Evolutionary conservation across 2,888 invertebrate species (phyloP).

Genomic region (Arge pagana): DNA sequence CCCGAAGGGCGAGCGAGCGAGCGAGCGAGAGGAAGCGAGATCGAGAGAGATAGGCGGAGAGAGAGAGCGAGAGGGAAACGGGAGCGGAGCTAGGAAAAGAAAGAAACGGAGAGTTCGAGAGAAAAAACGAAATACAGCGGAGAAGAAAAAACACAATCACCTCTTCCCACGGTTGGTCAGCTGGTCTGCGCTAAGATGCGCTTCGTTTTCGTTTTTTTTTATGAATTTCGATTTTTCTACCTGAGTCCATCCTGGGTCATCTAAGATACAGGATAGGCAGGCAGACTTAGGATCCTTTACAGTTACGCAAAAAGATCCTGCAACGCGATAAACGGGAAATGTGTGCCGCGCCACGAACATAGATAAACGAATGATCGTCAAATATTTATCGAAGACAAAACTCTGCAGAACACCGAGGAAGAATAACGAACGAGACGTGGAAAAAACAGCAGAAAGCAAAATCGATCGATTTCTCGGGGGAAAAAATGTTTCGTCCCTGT

Average conservation of each 20-base stretch:
- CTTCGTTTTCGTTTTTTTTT: slow-evolving; percentile 35
- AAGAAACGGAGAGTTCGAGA: no score
- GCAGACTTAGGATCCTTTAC: slow-evolving; percentile 41
- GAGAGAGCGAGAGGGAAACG: neutral
- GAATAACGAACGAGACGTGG: no score
- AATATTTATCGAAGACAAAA: slow-evolving; percentile 24
- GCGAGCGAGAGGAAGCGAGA: slow-evolving; percentile 3
- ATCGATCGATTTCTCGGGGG: no score
- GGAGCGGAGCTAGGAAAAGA: neutral
- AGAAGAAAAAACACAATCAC: slow-evolving; percentile 30
- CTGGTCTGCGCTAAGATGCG: slow-evolving; percentile 49
- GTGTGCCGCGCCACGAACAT: slow-evolving; percentile 17
- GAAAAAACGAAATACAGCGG: neutral
- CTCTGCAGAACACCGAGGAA: no score
- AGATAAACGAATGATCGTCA: slow-evolving; percentile 20
- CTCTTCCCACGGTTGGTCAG: slow-evolving; percentile 58
- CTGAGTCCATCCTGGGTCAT: slow-evolving; percentile 44
- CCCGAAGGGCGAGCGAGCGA: neutral
- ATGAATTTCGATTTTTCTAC: slow-evolving; percentile 52
- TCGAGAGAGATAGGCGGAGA: neutral
- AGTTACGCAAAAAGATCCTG: slow-evolving; percentile 42
- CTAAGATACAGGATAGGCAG: slow-evolving; percentile 38
- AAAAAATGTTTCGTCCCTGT: no score
- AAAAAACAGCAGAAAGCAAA: no score
- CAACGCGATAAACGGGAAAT: slow-evolving; percentile 24